A percentile compares a stretch with the other conserved stretches of the same genome.
phyloP scores from a whole-genome alignment of 1,140 invertebrate genomes.

The Heterodera schachtii region DNA sequence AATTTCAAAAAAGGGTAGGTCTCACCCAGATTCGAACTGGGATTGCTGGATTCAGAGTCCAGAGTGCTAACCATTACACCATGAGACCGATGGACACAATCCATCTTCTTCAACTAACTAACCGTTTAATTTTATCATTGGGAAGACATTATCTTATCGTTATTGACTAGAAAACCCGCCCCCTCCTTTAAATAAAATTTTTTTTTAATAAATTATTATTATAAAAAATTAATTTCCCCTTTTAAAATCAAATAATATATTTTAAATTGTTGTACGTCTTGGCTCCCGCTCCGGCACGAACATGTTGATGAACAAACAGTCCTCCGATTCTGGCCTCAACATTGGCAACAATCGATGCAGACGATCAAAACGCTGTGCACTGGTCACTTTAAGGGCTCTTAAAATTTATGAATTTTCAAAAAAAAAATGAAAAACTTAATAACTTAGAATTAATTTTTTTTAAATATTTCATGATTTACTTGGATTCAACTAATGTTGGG shows the following conservation, averaged over 20 bases:
- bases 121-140: too few species aligned
- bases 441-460: too few species aligned
- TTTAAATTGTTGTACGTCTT: neutral
- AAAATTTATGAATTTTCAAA: slow-evolving; percentile 73
- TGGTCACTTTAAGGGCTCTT: slow-evolving; percentile 75
- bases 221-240: neutral
- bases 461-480: slow-evolving; percentile 70
- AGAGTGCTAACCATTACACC: slow-evolving; percentile 29
- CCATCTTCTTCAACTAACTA: too few species aligned
- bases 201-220: slow-evolving; percentile 26
- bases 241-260: neutral
- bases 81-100: neutral
- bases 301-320: slow-evolving; percentile 94
- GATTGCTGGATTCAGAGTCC: slow-evolving; percentile 30
- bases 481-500: slow-evolving; percentile 59
- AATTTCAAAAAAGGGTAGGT: slow-evolving; percentile 10
- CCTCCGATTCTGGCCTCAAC: slow-evolving; percentile 87
- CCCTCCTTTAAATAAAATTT: neutral
- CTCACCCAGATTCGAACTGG: slow-evolving; percentile 26
- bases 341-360: slow-evolving; percentile 82
- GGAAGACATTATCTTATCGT: too few species aligned
- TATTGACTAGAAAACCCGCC: neutral
- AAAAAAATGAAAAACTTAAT: neutral
- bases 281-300: slow-evolving; percentile 76
- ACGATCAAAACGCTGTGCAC: slow-evolving; percentile 81